Base-by-base conservation (phyloP, 2,888 invertebrate species). In the Dorcus hopei region DNA sequence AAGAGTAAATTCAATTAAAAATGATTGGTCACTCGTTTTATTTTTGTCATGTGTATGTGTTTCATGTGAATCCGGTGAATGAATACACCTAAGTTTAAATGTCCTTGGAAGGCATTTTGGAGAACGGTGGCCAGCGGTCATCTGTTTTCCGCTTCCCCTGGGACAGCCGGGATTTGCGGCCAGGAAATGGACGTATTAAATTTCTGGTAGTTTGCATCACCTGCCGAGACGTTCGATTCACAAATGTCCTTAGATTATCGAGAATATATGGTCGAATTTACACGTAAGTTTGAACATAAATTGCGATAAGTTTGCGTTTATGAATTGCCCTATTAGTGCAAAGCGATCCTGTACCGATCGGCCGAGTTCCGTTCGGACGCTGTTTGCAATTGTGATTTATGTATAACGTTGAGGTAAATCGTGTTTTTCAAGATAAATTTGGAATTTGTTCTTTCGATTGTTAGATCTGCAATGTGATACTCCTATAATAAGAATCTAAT, bases 181-280 rank as follows among this genome's bases (percentile, higher is more conserved):
- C 68, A 67, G 68, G 70, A 69, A 70, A 72, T 72, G 71, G 69
- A 70, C 70, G 70, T 72, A 73, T 73, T 72, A 73, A 73, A 73
- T 72, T 71, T 70, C 71, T 67, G 68, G 69, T 72, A 72, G 72
- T 73, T 73, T 73, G 70, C 72, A 71, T 72, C 71, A 73, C 72
- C 72, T 72, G 73, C 70, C 70, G 69, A 68, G 69, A 69, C 67
- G 67, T 68, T 66, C 67, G 70, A 65, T 64, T 66, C 69, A 63
- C 67, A 72, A 72, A 72, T 72, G 71, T 65, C 70, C 68, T 69
- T 63, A 71, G 72, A 72, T 72, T 72, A 72, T 56, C 65, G 58
- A 42, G 55, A 59, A 59, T 59, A 55, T 59, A 59, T 59, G 55
- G 59, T 52, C 39, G 59, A 55, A 59, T 59, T 55, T 59, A 51